Evolutionary conservation across 1,140 invertebrate genomes (phyloP).

Genomic region (Drusus annulatus): DNA sequence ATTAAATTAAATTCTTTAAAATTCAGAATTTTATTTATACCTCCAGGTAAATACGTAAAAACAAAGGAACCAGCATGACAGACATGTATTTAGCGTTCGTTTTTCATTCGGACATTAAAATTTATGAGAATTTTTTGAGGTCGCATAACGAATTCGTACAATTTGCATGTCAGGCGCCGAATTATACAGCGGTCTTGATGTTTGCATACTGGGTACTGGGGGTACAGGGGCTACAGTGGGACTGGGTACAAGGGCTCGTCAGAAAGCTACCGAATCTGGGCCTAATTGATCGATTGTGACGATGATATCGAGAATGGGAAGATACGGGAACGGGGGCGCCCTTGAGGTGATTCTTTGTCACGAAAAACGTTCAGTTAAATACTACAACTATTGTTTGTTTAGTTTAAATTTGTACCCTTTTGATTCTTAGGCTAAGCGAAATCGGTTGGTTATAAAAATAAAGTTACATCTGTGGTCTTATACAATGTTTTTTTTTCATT

Average conservation of each 20-base stretch:
- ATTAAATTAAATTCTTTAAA: background rate
- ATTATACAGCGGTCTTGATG: too few species aligned
- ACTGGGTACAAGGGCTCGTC: background rate
- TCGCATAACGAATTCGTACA: background rate
- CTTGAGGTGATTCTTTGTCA: too few species aligned
- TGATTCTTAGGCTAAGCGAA: too few species aligned
- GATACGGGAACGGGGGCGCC: background rate
- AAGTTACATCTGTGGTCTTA: too few species aligned
- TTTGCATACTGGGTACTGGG: background rate
- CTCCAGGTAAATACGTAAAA: background rate
- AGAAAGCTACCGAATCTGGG: background rate
- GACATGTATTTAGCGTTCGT: conserved; percentile 7
- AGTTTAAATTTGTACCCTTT: too few species aligned
- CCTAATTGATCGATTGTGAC: background rate
- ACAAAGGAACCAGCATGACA: background rate
- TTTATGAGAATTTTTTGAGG: background rate
- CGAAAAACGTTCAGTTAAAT: too few species aligned
- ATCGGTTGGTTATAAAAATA: too few species aligned
- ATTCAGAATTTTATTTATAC: background rate
- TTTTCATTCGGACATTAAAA: conserved; percentile 9
- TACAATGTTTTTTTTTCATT: too few species aligned
- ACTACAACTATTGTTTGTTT: too few species aligned
- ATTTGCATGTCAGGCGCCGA: conserved; percentile 17
- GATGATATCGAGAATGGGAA: background rate
- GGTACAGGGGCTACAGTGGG: background rate